Conservation (phyloP, 2,113 vertebrate species). For the Tor tambroides region DNA sequence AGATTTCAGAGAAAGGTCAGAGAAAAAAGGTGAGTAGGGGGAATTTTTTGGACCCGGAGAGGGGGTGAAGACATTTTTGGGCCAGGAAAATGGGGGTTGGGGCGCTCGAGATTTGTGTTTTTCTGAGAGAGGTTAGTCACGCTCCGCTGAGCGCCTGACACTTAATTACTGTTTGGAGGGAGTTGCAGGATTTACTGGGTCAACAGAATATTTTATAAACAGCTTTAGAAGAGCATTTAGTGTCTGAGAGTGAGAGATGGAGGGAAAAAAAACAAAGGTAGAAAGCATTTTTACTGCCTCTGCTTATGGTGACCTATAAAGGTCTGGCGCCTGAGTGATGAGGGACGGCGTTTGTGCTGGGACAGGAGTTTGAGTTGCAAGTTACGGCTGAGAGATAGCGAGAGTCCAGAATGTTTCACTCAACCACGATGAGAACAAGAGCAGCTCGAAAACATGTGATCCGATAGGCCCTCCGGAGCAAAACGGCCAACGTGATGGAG, state of each 20-base stretch:
- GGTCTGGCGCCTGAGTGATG: constrained; percentile 22
- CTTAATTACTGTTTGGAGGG: constrained; percentile 58
- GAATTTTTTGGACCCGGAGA: constrained; percentile 39
- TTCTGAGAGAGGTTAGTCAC: constrained; percentile 58
- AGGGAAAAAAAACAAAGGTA: neutral
- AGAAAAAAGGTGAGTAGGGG: constrained; percentile 14
- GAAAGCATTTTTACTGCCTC: constrained; percentile 23
- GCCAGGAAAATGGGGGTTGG: constrained; percentile 24
- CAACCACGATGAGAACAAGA: neutral
- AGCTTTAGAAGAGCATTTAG: constrained; percentile 52
- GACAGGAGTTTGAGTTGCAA: neutral
- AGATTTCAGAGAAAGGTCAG: constrained; percentile 23
- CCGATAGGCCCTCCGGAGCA: neutral
- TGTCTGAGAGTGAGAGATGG: constrained; percentile 22
- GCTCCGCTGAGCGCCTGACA: constrained; percentile 46
- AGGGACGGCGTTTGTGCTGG: neutral
- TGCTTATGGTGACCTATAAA: constrained; percentile 23
- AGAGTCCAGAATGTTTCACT: neutral
- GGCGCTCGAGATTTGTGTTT: constrained; percentile 53
- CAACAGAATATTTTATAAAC: constrained; percentile 62
- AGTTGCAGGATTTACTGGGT: constrained; percentile 58
- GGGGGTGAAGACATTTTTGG: constrained; percentile 35
- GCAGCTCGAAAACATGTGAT: neutral
- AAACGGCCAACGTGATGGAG: no score
- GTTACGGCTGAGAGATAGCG: neutral